Percentiles rank a stretch among this genome's conserved stretches.
These are phyloP conservation scores for Notodromas monacha DNA, from an alignment of 2,888 invertebrate genomes.

Conservation along the genomic window DNA sequence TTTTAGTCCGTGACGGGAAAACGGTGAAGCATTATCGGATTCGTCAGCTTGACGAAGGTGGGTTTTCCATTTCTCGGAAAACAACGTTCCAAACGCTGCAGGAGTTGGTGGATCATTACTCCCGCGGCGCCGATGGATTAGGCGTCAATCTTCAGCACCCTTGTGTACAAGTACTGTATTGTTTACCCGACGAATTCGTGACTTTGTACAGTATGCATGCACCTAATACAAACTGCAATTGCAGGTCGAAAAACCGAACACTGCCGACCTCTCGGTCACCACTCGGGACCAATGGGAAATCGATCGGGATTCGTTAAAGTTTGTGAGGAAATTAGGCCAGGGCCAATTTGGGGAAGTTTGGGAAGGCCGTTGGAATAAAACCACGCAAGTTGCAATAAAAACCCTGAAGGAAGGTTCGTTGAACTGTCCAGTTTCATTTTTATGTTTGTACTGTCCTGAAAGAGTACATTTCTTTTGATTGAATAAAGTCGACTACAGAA, in stretches of 20 bases:
- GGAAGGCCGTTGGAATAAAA: slow-evolving; percentile 98
- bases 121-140: slow-evolving; percentile 89
- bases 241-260: slow-evolving; percentile 96
- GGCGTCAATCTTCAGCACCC: slow-evolving; percentile 87
- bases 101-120: slow-evolving; percentile 89
- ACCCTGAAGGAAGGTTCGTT: slow-evolving; percentile 78
- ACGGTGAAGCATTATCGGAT: slow-evolving; percentile 98
- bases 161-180: slow-evolving; percentile 81
- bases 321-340: slow-evolving; percentile 80
- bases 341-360: slow-evolving; percentile 99
- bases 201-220: too few relatives aligned
- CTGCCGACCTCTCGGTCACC: slow-evolving; percentile 85
- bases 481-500: too few relatives aligned
- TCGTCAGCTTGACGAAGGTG: slow-evolving; percentile 83
- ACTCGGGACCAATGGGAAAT: slow-evolving; percentile 98
- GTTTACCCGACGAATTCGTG: too few relatives aligned
- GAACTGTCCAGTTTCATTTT: too few relatives aligned
- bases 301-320: slow-evolving; percentile 76
- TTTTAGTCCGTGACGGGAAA: slow-evolving; percentile 80
- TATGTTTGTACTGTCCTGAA: too few relatives aligned
- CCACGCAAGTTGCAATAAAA: slow-evolving; percentile 94
- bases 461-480: too few relatives aligned
- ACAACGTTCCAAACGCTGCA: slow-evolving; percentile 88
- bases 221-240: too few relatives aligned
- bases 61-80: slow-evolving; percentile 91